These are phyloP conservation scores for Philhelius pedissequus DNA, from an alignment of 2,888 invertebrate genomes.

Conservation along the genomic window DNA sequence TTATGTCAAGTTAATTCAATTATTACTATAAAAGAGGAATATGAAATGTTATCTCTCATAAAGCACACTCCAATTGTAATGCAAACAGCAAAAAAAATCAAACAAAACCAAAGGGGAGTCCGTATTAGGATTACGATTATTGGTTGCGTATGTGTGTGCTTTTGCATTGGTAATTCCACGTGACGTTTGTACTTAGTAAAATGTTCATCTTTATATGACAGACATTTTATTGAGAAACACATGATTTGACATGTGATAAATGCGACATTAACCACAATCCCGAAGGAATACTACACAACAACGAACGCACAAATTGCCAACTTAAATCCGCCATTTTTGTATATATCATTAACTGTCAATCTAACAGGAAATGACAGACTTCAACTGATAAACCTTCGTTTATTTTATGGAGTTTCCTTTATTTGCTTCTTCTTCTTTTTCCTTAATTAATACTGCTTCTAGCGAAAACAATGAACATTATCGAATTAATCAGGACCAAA, in stretches of 20 bases:
- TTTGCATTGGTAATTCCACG: slow-evolving; percentile 7
- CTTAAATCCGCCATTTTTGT: slow-evolving; percentile 28
- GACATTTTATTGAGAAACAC: slow-evolving; percentile 5
- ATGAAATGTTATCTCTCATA: slow-evolving; percentile 6
- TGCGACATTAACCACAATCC: slow-evolving; percentile 24
- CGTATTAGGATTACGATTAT: slow-evolving; percentile 11
- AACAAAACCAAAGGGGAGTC: background rate
- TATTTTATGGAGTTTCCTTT: background rate
- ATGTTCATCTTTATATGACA: slow-evolving; percentile 11
- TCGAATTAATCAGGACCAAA: slow-evolving; percentile 61
- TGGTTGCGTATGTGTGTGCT: background rate
- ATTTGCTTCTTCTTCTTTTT: background rate
- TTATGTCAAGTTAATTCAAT: slow-evolving; percentile 13
- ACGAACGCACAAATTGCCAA: slow-evolving; percentile 9
- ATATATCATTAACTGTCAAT: slow-evolving; percentile 45
- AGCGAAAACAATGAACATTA: slow-evolving; percentile 60
- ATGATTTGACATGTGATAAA: slow-evolving; percentile 39
- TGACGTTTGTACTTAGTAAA: slow-evolving; percentile 23
- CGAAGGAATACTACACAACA: background rate
- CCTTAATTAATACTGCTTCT: slow-evolving; percentile 57
- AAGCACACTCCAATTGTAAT: background rate
- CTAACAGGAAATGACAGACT: slow-evolving; percentile 50
- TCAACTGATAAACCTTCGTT: slow-evolving; percentile 27
- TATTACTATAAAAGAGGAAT: background rate
- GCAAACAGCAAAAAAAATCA: background rate